Conservation (phyloP, 2,113 vertebrate species). For the Daubentonia madagascariensis region DNA sequence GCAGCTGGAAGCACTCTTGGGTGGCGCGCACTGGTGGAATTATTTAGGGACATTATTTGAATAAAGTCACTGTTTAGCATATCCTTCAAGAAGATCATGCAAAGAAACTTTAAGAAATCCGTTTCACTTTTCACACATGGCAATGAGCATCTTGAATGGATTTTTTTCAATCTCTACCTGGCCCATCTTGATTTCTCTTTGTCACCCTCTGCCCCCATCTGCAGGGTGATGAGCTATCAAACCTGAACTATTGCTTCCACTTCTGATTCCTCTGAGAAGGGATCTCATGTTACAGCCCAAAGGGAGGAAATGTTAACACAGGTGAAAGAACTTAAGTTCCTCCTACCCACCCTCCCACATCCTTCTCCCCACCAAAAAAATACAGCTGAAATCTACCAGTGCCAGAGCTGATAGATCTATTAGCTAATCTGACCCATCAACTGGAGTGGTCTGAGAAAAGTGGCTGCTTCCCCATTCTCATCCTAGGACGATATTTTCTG, state of each 20-base stretch:
- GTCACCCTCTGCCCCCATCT: slow-evolving; percentile 35
- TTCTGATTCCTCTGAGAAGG: not conserved
- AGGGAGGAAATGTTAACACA: slow-evolving; percentile 41
- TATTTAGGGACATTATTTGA: not conserved
- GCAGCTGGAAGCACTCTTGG: too few relatives aligned
- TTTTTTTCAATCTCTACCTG: not conserved
- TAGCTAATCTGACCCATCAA: slow-evolving; percentile 18
- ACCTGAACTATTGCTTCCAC: slow-evolving; percentile 46
- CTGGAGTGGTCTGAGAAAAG: slow-evolving; percentile 16
- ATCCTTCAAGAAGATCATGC: not conserved
- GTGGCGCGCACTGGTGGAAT: too few relatives aligned
- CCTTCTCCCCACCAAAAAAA: not conserved
- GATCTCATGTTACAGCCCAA: slow-evolving; percentile 40
- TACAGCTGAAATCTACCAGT: slow-evolving; percentile 61
- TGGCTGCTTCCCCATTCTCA: slow-evolving; percentile 48
- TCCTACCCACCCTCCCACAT: not conserved
- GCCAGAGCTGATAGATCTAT: slow-evolving; percentile 37
- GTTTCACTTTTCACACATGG: not conserved
- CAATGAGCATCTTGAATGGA: not conserved
- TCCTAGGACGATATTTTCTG: not conserved
- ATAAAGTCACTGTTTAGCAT: not conserved
- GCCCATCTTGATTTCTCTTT: slow-evolving; percentile 54
- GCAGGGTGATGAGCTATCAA: slow-evolving; percentile 2
- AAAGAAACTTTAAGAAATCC: not conserved
- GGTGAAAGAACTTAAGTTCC: slow-evolving; percentile 57